Percentiles rank a stretch among this genome's conserved stretches.
These are phyloP conservation scores for Pissodes strobi DNA, from an alignment of 1,140 invertebrate species.

Conservation along the genomic window DNA sequence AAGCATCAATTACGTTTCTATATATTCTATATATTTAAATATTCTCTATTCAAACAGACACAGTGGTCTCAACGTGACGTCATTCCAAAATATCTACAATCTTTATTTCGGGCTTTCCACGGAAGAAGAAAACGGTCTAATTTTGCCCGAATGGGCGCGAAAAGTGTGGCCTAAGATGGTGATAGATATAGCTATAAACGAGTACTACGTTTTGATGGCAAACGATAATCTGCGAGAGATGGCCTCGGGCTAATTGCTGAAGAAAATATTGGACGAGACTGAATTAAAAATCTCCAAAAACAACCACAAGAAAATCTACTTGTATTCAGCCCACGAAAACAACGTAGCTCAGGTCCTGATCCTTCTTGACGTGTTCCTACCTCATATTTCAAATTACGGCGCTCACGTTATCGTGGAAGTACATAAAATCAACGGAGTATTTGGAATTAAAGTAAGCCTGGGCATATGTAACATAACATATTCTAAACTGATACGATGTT, in stretches of 20 bases:
- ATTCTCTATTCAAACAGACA: too few relatives aligned
- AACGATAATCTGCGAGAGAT: constrained; percentile 33
- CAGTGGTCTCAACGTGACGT: constrained; percentile 40
- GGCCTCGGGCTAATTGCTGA: constrained; percentile 58
- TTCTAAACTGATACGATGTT: too few relatives aligned
- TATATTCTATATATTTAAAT: too few relatives aligned
- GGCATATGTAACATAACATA: too few relatives aligned
- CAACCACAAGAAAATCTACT: constrained; percentile 64
- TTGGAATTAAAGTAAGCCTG: constrained; percentile 34
- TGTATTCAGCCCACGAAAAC: constrained; percentile 75
- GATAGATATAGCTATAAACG: constrained; percentile 55
- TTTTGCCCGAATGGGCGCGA: constrained; percentile 64
- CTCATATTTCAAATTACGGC: constrained; percentile 63
- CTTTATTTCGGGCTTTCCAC: constrained; percentile 41
- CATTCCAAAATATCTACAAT: constrained; percentile 35
- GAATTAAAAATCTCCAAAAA: constrained; percentile 57
- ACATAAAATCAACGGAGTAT: constrained; percentile 35
- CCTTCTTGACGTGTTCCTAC: constrained; percentile 69
- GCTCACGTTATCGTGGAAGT: constrained; percentile 52
- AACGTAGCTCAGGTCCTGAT: constrained; percentile 69
- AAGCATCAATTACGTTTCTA: too few relatives aligned
- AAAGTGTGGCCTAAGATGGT: constrained; percentile 65
- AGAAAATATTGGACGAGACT: constrained; percentile 66
- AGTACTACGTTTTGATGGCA: constrained; percentile 39
- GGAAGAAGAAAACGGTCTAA: constrained; percentile 60